Evolutionary conservation across 2,797 vertebrate species (phyloP).

Genomic region (Otus scops): DNA sequence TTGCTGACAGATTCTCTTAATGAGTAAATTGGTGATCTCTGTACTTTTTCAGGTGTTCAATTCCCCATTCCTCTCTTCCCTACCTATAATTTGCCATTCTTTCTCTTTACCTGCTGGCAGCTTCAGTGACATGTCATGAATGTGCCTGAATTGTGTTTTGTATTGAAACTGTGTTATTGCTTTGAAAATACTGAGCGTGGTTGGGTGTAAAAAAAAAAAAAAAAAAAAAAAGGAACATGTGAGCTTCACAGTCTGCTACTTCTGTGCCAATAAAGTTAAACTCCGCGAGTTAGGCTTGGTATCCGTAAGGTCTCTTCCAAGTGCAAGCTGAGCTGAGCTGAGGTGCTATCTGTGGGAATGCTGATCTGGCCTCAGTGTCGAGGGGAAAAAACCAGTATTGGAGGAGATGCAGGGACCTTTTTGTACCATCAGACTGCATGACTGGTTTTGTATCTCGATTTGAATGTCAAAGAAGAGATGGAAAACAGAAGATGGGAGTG

Average conservation of each 20-base stretch:
- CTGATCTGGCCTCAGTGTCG: not conserved
- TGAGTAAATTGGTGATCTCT: not conserved
- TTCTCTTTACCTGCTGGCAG: not conserved
- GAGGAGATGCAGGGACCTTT: not conserved
- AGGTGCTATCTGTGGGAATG: not conserved
- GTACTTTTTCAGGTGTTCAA: not conserved
- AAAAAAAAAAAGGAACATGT: not conserved
- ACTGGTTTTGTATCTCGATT: conserved; percentile 8
- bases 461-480: not conserved
- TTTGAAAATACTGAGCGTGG: not conserved
- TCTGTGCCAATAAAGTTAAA: not conserved
- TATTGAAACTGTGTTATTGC: not conserved
- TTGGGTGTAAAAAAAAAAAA: not conserved
- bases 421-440: not conserved
- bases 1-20: not conserved
- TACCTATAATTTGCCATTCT: not conserved
- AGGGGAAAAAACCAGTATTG: not conserved
- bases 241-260: not conserved
- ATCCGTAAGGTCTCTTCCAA: not conserved
- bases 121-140: not conserved
- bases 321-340: not conserved
- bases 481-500: not conserved
- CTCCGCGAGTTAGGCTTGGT: accelerated
- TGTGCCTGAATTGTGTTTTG: not conserved
- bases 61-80: not conserved